Evolutionary conservation across 2,113 vertebrate species (phyloP).

Genomic region (Ceyx cyanopectus): DNA sequence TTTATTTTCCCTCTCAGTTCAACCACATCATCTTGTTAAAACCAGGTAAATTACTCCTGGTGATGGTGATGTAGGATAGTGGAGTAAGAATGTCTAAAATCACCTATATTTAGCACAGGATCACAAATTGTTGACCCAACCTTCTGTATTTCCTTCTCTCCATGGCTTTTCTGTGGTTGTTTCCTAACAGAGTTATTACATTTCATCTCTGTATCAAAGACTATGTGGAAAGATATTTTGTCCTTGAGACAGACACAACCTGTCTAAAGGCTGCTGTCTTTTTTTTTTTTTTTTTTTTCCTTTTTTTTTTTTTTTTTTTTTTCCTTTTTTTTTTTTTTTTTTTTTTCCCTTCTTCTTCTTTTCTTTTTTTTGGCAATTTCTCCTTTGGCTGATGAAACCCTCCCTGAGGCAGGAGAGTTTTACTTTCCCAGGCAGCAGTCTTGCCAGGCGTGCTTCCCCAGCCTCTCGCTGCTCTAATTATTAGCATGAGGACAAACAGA

Average conservation of each 20-base stretch:
- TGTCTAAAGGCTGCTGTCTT: neutral
- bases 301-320: neutral
- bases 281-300: neutral
- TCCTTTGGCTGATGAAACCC: conserved; percentile 39
- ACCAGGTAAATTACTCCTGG: neutral
- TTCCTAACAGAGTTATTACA: neutral
- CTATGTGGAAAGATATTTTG: neutral
- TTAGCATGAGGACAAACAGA: conserved; percentile 18
- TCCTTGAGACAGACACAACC: conserved; percentile 20
- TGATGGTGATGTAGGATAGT: neutral
- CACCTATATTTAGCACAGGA: neutral
- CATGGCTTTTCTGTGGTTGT: neutral
- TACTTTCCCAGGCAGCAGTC: neutral
- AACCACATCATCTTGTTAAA: neutral
- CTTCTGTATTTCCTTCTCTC: neutral
- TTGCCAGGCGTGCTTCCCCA: neutral
- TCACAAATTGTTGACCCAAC: accelerated
- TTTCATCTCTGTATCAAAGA: neutral
- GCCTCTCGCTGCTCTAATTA: conserved; percentile 55
- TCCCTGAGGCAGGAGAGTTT: conserved; percentile 30
- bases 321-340: neutral
- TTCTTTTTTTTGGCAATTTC: conserved; percentile 1
- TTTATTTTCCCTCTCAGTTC: neutral
- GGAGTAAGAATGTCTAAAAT: neutral
- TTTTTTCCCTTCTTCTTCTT: neutral